Percentiles rank a stretch among this genome's conserved stretches.
These are phyloP conservation scores for Drosophila gunungcola DNA, from an alignment of 1,140 invertebrate species.

Conservation along the genomic window DNA sequence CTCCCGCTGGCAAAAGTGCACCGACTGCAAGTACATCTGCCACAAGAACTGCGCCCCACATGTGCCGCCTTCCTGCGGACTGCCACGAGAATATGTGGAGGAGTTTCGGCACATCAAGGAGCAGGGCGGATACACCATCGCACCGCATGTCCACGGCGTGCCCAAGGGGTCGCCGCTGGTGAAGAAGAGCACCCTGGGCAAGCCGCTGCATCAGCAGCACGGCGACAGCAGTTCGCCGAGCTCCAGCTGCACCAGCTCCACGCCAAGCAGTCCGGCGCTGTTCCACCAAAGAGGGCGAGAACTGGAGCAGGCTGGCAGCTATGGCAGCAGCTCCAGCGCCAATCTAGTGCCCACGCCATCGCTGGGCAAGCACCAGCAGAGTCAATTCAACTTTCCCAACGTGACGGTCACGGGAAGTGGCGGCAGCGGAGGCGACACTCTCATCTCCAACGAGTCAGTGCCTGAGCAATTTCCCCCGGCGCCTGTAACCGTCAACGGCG, in stretches of 20 bases:
- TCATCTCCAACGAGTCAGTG: conserved; percentile 54
- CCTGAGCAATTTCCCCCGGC: not conserved
- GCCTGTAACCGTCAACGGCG: conserved; percentile 9
- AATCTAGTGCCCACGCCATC: conserved; percentile 31
- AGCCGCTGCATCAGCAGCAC: conserved; percentile 72
- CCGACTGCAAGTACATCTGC: conserved; percentile 98
- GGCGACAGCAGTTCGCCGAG: conserved; percentile 96
- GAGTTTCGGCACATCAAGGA: conserved; percentile 89
- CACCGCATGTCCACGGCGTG: conserved; percentile 34
- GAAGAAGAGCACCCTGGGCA: conserved; percentile 48
- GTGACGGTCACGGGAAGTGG: conserved; percentile 70
- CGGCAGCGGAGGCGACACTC: conserved; percentile 28
- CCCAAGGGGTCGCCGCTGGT: conserved; percentile 85
- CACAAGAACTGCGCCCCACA: conserved; percentile 94
- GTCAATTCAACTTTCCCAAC: conserved; percentile 94
- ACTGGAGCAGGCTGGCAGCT: conserved; percentile 51
- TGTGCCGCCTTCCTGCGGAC: conserved; percentile 95
- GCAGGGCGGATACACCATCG: conserved; percentile 85
- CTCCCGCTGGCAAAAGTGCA: conserved; percentile 93
- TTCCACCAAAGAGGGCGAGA: conserved; percentile 85
- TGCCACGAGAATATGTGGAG: conserved; percentile 93
- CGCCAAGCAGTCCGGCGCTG: conserved; percentile 96
- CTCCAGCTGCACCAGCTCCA: conserved; percentile 98
- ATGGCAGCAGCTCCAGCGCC: conserved; percentile 76
- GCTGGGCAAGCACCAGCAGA: conserved; percentile 84